Base-by-base conservation (phyloP, 1,140 invertebrate species). In the Hylaeus volcanicus region DNA sequence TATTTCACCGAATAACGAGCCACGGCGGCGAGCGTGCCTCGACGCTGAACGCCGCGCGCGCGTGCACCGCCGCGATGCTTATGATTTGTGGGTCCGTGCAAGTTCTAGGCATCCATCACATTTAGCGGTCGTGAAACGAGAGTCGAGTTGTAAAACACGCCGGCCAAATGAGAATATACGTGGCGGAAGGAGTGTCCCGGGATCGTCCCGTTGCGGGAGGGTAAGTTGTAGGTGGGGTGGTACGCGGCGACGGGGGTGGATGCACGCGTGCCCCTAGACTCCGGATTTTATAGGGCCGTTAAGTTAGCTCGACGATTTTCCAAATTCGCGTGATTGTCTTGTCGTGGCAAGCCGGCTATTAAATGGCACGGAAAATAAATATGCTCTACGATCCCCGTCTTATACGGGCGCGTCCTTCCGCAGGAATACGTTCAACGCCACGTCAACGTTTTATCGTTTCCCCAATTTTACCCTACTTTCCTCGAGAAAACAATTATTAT, bases 141-240 rank as follows among this genome's bases (percentile, higher is more conserved):
- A 88, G 86, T 84, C 87, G 84, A 90, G 87, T 89, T 90, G 89
- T 90, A 88, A 89, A 90, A 89, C 89, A 88, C 82, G 73, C 70
- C 68, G 79, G 70, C 71, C 86, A 90, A 90, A 90, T 89, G 89
- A 90, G 89, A 79, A 90, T 90, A 87, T 89, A 90, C 86, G 88
- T 83, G 88, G 87, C 76, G 77, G 86, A 88, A 90, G 82, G 84
- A 88, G 83, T 86, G 84, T 85, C 77, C 79, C 81, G 83, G 76
- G 75, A 84, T 86, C 70, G 83, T 86, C 85, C 82, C 78, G 80
- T 82, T 77, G 63, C 74, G 79, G 63, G 74, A 74, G 82, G 72
- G 79, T 77, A 75, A 70, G 75, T 74, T 58, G 70, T 55, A 58
- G 73, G 72, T 53, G 68, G 51, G 72, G 71, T 45, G 66, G 68